Percentiles rank a stretch among this genome's conserved stretches.
phyloP scores from a whole-genome alignment of 2,888 invertebrate species.

The Scelioninae gen. 2 region DNA sequence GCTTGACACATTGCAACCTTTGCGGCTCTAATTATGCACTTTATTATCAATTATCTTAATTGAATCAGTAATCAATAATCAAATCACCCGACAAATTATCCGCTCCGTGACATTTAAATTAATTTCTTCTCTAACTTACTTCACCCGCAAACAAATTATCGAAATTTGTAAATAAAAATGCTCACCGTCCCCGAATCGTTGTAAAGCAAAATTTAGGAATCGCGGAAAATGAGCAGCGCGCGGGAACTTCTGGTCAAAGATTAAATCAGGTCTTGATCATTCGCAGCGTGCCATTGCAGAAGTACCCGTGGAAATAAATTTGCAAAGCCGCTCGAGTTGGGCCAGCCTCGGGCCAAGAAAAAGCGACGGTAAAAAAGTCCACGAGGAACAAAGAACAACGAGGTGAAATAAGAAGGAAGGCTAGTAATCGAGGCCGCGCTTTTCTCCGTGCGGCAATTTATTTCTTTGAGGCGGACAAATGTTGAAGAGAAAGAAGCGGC shows the following conservation, averaged over 20 bases:
- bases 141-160: too few relatives aligned
- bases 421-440: conserved; percentile 58
- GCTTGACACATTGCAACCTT: too few relatives aligned
- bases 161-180: not conserved
- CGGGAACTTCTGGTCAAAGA: conserved; percentile 58
- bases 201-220: conserved; percentile 28
- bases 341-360: conserved; percentile 47
- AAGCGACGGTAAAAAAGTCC: conserved; percentile 49
- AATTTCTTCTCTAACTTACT: too few relatives aligned
- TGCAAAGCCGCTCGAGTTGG: conserved; percentile 48
- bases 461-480: conserved; percentile 67
- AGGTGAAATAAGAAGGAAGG: conserved; percentile 54
- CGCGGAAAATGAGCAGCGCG: conserved; percentile 4
- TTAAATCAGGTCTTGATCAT: conserved; percentile 63
- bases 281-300: conserved; percentile 60
- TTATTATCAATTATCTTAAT: too few relatives aligned
- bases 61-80: too few relatives aligned
- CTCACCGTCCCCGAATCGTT: not conserved
- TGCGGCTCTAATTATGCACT: too few relatives aligned
- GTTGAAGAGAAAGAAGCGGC: conserved; percentile 63
- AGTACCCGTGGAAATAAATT: conserved; percentile 63
- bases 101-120: too few relatives aligned
- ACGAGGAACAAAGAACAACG: conserved; percentile 52
- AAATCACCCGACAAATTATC: too few relatives aligned
- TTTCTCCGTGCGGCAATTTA: conserved; percentile 63